Percentiles rank a stretch among this genome's conserved stretches.
Conservation (phyloP, 2,797 vertebrate species). For the Silurus aristotelis region DNA sequence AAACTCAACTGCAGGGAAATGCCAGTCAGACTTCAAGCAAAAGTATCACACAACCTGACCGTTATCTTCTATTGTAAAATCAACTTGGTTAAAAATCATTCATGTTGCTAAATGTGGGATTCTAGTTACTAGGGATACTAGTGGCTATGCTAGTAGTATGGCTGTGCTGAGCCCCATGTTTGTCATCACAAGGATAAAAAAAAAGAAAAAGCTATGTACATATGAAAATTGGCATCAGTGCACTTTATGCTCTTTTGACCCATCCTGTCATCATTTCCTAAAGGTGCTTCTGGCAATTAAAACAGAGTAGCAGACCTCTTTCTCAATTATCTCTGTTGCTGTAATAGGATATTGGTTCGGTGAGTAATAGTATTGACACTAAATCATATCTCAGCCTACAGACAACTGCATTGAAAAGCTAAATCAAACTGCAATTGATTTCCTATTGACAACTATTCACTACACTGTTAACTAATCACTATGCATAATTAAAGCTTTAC, state of each 20-base stretch:
- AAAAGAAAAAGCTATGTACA: not conserved
- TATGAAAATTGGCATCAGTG: not conserved
- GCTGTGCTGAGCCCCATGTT: not conserved
- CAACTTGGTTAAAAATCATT: not conserved
- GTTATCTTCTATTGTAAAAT: not conserved
- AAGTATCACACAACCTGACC: not conserved
- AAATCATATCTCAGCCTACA: constrained; percentile 36
- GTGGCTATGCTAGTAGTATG: not conserved
- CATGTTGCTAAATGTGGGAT: not conserved
- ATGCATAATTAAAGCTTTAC: constrained; percentile 28
- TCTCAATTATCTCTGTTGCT: constrained; percentile 27
- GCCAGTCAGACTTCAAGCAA: not conserved
- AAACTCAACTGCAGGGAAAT: not conserved
- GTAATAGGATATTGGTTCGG: constrained; percentile 29
- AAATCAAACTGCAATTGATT: constrained; percentile 52
- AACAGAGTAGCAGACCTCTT: not conserved
- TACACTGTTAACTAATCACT: constrained; percentile 45
- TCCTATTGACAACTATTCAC: constrained; percentile 52
- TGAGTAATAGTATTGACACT: constrained; percentile 17
- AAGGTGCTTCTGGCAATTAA: not conserved
- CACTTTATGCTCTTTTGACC: not conserved
- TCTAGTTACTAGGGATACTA: too few relatives aligned
- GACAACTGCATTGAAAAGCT: constrained; percentile 42
- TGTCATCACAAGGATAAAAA: not conserved
- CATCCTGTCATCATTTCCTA: constrained; percentile 4